Conservation (phyloP, 2,113 vertebrate genomes). For the Indicator maculatus region DNA sequence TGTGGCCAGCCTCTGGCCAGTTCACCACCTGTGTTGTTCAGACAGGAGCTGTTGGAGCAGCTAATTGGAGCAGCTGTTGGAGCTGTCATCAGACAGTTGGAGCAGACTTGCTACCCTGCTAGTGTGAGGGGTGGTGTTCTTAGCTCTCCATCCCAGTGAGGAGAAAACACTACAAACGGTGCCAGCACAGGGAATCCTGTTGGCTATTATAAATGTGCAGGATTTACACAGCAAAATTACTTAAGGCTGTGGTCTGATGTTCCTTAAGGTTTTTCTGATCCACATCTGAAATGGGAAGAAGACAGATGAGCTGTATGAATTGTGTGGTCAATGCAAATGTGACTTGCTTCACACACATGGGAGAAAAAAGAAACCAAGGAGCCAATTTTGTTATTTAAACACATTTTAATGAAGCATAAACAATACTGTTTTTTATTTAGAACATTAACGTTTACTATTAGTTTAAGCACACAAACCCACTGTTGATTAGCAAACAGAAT, state of each 20-base stretch:
- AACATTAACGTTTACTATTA: neutral
- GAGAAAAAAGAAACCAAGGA: neutral
- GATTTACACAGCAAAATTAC: fast-evolving
- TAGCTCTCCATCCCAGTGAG: fast-evolving
- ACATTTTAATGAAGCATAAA: neutral
- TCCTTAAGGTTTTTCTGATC: neutral
- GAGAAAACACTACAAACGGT: too few species aligned
- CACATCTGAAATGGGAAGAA: neutral
- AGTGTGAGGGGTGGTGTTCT: fast-evolving
- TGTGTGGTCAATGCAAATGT: neutral
- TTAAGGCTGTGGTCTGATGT: neutral
- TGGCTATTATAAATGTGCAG: neutral
- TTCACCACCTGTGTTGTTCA: fast-evolving
- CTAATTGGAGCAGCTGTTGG: neutral
- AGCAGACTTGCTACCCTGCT: too few species aligned
- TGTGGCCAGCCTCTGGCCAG: fast-evolving
- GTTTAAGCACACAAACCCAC: neutral
- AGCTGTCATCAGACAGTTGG: neutral
- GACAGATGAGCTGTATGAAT: neutral
- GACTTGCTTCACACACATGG: neutral
- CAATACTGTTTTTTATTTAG: neutral
- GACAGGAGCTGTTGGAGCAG: neutral
- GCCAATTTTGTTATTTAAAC: neutral
- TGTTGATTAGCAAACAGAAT: neutral
- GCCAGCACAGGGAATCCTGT: fast-evolving